Evolutionary conservation across 2,113 vertebrate species (phyloP), one percentile per base, ranked within the genome.

Genomic region (Engystomops pustulosus): DNA sequence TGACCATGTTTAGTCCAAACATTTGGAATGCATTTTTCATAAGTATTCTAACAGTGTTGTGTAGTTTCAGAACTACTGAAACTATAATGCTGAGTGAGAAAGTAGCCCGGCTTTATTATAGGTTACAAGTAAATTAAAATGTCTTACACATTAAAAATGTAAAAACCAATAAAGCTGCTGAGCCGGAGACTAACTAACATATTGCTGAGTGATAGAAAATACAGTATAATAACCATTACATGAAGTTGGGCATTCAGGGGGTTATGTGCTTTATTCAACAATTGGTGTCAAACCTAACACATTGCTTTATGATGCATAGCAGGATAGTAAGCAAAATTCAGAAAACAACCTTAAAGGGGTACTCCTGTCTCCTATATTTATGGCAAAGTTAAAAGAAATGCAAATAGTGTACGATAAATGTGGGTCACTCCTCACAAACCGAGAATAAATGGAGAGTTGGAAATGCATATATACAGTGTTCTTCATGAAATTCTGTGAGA

Each of bases 151-250:
- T 80, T 80, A 79, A 79, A 79, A 79, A 79, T 79, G 38, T 65
- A 79, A 79, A 79, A 27, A 78, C 53, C 38, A 79, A 45, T 30
- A 79, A 79, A 79, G 58, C 77, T 65, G 77, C 77, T 65, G 77
- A 67, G 77, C 36, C 20, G 58, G 58, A 67, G 34, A 44, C 58
- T 79, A 62, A 25, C 38, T 41, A 41, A 78, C 75, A 78, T 41
- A 78, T 65, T 79, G 36, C 17, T 1, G 17, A 65, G 25, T 79
- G 23, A 67, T 79, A 60, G 23, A 44, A 79, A 41, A 65, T 65
- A n/a, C n/a, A n/a, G n/a, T n/a, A 15, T 45, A 49, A 49, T 80
- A 68, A 49, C 78, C 44, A 15, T 41, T 60, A 11, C 30, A 79
- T 62, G 23, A 41, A 79, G 53, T 62, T 38, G 58, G 74, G 58